phyloP scores from a whole-genome alignment of 1,140 invertebrate genomes.

The Lasioglossum albipes region DNA sequence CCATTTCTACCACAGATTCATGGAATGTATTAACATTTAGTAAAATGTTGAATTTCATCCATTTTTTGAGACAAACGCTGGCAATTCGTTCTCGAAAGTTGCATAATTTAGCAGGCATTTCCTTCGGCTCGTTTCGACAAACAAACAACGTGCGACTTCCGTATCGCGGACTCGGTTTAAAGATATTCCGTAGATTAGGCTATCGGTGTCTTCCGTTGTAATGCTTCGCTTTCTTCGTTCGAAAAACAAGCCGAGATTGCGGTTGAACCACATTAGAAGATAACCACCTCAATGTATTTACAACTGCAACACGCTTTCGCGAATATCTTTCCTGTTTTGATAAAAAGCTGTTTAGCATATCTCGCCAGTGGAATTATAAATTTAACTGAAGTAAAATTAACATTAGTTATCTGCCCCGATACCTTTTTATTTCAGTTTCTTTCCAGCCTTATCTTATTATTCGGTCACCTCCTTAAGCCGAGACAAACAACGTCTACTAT shows the following conservation, averaged over 20 bases:
- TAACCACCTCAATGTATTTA: not conserved
- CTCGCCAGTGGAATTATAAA: not conserved
- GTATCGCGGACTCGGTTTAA: not conserved
- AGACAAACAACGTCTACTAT: too few species aligned
- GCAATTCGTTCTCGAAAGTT: too few species aligned
- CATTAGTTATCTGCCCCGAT: not conserved
- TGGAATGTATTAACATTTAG: too few species aligned
- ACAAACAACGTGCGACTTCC: not conserved
- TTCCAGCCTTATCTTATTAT: too few species aligned
- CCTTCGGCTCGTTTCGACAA: too few species aligned
- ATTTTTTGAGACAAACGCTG: too few species aligned
- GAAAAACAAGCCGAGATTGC: conserved; percentile 1
- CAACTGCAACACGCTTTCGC: not conserved
- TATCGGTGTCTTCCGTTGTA: not conserved
- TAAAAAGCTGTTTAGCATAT: conserved; percentile 6
- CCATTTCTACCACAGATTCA: too few species aligned
- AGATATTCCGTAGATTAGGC: not conserved
- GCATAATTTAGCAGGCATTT: not conserved
- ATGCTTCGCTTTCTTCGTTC: not conserved
- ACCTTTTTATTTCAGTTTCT: too few species aligned
- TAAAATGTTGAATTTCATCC: too few species aligned
- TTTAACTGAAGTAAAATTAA: not conserved
- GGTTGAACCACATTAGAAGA: conserved; percentile 4
- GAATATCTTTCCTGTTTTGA: not conserved
- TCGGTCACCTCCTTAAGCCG: too few species aligned